Base-by-base conservation (phyloP, 2,797 vertebrate species). In the Periophthalmus magnuspinnatus region DNA sequence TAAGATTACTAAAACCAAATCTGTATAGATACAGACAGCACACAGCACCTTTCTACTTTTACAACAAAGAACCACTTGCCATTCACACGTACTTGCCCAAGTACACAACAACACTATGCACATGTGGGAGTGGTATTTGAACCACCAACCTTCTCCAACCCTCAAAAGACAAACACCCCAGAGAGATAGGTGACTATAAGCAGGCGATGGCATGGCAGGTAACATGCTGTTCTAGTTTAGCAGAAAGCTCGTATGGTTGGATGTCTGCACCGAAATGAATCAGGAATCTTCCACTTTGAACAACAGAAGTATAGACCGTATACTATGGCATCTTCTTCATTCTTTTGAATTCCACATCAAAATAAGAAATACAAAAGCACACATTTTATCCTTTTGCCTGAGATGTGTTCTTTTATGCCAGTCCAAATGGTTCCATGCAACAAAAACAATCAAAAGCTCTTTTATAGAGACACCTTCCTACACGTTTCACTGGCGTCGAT, bases 401-500 rank as follows among this genome's bases (percentile, higher is more conserved):
- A 62, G 36, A 45, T 6, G n/a, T 45, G 28, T 48, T 22, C 16
- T 64, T 45, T 64, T 47, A 48, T 64, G 41, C 7, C 62, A 19
- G 62, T 64, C 62, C 62, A 64, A 64, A 64, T 47, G 28, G 14
- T 64, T 48, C 38, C 62, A 28, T 17, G 36, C 38, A 64, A 24
- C 22, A 64, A 48, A 64, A 64, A 32, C 38, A 64, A 5, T 14
- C 19, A 28, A 48, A 64, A 28, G 38, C 41, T 41, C 14, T 22
- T 64, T 24, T 64, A 64, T 16, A 45, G 4, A 45, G 41, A 47
- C 41, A 48, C 14, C 62, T 28, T 64, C 62, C 62, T 28, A 64
- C 62, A 32, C 14, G 22, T 47, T 64, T 17, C 62, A 28, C 41
- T 47, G 41, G 21, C 38, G 17, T 47, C 7, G 14, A 64, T 47